Evolutionary conservation across 1,140 invertebrate genomes (phyloP).

Genomic region (Notospermus geniculatus): DNA sequence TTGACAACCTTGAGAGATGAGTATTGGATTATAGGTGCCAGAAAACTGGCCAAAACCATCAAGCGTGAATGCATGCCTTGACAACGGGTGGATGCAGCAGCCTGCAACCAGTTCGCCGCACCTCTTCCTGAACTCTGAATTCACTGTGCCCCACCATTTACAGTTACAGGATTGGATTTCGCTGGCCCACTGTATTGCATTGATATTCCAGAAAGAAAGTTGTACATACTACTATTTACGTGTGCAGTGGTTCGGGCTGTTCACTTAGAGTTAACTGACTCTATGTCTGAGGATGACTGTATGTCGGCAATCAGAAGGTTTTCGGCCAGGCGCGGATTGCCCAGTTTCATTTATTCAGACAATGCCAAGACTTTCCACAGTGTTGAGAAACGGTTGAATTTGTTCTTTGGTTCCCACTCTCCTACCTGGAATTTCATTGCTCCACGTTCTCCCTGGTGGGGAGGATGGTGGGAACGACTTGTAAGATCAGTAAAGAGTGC

Average conservation of each 20-base stretch:
- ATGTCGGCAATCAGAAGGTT: background rate
- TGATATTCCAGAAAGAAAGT: no score
- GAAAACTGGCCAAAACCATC: constrained; percentile 1
- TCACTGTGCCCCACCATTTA: background rate
- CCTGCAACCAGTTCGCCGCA: background rate
- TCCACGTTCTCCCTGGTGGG: background rate
- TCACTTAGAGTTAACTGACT: background rate
- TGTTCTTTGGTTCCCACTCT: no score
- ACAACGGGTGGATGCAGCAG: background rate
- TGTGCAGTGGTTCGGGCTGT: background rate
- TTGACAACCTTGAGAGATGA: no score
- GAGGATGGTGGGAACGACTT: background rate
- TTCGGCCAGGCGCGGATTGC: background rate
- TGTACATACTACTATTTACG: background rate
- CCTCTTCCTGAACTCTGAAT: background rate
- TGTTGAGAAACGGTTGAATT: no score
- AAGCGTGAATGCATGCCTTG: constrained; percentile 3
- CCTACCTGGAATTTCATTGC: background rate
- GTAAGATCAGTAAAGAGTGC: background rate
- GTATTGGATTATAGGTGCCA: background rate
- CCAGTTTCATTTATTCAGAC: background rate
- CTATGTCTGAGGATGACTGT: background rate
- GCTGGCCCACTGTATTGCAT: background rate
- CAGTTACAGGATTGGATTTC: background rate
- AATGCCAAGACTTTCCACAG: background rate